These are phyloP conservation scores for Oryzias melastigma DNA, from an alignment of 2,113 vertebrate species.

Conservation along the genomic window DNA sequence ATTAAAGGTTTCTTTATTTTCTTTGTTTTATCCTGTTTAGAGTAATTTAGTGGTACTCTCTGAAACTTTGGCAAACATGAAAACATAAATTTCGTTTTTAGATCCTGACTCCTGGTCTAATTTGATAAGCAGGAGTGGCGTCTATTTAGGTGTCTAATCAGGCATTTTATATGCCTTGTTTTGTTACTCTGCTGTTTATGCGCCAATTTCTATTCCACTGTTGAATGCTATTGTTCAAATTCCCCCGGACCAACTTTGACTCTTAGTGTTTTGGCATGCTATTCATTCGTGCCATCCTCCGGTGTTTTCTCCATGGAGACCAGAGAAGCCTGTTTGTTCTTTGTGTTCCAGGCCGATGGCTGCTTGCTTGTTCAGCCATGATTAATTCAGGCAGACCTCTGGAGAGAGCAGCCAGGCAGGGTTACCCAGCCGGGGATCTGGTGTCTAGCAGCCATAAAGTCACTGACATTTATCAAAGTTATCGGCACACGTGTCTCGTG, in stretches of 20 bases:
- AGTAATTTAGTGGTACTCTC: neutral
- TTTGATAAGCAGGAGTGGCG: too few relatives aligned
- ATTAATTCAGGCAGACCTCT: slow-evolving; percentile 74
- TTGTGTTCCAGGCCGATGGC: slow-evolving; percentile 56
- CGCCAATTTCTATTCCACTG: too few relatives aligned
- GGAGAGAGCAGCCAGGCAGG: slow-evolving; percentile 54
- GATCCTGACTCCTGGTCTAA: neutral
- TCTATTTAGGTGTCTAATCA: too few relatives aligned
- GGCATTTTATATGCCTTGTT: too few relatives aligned
- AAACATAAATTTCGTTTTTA: neutral
- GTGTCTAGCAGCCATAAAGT: slow-evolving; percentile 58
- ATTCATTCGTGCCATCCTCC: slow-evolving; percentile 19
- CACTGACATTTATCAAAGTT: slow-evolving; percentile 37
- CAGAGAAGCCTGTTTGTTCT: slow-evolving; percentile 58
- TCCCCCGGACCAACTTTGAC: neutral
- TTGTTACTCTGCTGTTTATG: too few relatives aligned
- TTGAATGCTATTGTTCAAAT: neutral
- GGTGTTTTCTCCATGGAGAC: slow-evolving; percentile 46
- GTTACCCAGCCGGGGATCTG: slow-evolving; percentile 69
- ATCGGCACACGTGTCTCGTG: slow-evolving; percentile 7
- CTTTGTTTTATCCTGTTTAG: too few relatives aligned
- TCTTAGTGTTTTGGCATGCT: slow-evolving; percentile 2
- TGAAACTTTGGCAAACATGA: neutral
- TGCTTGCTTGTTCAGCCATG: slow-evolving; percentile 66
- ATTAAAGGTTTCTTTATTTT: too few relatives aligned